These are phyloP conservation scores for Tupiocoris notatus DNA, from an alignment of 2,888 invertebrate genomes.

Conservation along the genomic window DNA sequence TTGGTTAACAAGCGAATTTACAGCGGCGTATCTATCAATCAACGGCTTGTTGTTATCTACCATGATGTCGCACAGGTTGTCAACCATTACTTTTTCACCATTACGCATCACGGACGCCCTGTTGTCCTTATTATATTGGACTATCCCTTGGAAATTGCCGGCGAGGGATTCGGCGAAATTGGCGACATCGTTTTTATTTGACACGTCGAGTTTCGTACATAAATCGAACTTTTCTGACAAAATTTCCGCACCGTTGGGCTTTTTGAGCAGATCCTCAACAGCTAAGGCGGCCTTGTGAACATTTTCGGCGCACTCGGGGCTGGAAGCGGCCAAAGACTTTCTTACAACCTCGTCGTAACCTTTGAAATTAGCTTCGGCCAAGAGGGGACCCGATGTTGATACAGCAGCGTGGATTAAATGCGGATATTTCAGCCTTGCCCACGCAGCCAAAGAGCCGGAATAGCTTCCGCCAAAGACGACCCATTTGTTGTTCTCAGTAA, in stretches of 20 bases:
- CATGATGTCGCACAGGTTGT: constrained; percentile 77
- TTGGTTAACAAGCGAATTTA: constrained; percentile 69
- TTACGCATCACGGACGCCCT: constrained; percentile 58
- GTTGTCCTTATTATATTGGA: constrained; percentile 94
- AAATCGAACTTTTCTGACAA: constrained; percentile 57
- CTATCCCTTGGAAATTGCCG: constrained; percentile 82
- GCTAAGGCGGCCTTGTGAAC: constrained; percentile 67
- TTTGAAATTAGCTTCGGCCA: constrained; percentile 82
- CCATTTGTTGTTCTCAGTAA: constrained; percentile 69
- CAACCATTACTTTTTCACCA: constrained; percentile 68
- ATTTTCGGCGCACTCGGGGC: constrained; percentile 66
- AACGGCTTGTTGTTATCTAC: constrained; percentile 61
- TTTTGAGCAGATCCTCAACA: constrained; percentile 64
- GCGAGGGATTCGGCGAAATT: constrained; percentile 81
- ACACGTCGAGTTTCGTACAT: constrained; percentile 70
- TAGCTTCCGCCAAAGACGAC: constrained; percentile 95
- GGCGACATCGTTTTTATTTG: constrained; percentile 65
- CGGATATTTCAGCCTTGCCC: constrained; percentile 85
- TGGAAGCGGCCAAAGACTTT: constrained; percentile 67
- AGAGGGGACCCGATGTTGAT: constrained; percentile 84
- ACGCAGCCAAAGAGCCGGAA: constrained; percentile 88
- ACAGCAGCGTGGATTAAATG: constrained; percentile 81
- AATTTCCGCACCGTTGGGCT: constrained; percentile 58
- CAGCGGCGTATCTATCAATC: constrained; percentile 60
- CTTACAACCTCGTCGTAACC: constrained; percentile 83